Conservation (phyloP, 2,888 invertebrate species). For the Acronicta leporina region DNA sequence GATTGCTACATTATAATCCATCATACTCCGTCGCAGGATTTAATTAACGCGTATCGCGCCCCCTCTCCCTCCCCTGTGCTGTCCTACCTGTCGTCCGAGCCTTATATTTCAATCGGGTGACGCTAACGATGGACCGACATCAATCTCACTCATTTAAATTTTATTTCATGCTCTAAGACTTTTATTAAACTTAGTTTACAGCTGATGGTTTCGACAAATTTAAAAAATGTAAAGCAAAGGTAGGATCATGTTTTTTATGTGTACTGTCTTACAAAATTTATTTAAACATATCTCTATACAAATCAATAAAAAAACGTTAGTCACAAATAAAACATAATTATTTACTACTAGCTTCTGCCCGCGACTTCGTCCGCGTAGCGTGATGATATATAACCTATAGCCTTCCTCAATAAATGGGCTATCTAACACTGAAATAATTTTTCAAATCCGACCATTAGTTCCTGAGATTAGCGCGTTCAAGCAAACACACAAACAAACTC, state of each 20-base stretch:
- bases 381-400: too few species aligned
- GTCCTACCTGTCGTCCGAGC: conserved; percentile 35
- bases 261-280: too few species aligned
- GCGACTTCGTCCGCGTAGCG: too few species aligned
- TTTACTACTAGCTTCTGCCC: too few species aligned
- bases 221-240: neutral
- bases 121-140: conserved; percentile 41
- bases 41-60: conserved; percentile 46
- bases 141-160: conserved; percentile 55
- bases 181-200: conserved; percentile 39
- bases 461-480: too few species aligned
- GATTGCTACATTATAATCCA: conserved; percentile 35
- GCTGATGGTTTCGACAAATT: conserved; percentile 4
- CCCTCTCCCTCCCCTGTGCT: neutral
- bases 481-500: too few species aligned
- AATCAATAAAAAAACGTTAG: too few species aligned
- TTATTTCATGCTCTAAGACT: conserved; percentile 39
- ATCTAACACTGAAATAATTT: too few species aligned
- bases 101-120: conserved; percentile 50
- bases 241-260: neutral
- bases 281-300: too few species aligned
- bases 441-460: too few species aligned
- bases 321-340: too few species aligned
- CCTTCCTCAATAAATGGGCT: too few species aligned
- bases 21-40: conserved; percentile 45